A percentile compares a stretch with the other conserved stretches of the same genome.
phyloP scores from a whole-genome alignment of 2,888 invertebrate species.

The Trissonchulus sp. region DNA sequence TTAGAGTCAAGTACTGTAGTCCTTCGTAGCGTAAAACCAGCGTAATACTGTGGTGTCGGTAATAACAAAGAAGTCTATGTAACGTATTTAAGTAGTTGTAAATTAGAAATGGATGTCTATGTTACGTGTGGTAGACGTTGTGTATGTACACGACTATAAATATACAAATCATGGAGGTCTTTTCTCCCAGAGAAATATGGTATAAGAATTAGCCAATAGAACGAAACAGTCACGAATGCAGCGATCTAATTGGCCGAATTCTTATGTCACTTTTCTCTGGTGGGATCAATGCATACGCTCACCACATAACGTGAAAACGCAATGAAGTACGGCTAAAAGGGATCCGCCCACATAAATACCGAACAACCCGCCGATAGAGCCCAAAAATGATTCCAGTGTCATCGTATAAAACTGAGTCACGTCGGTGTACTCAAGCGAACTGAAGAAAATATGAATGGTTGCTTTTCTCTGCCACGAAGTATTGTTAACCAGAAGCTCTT shows the following conservation, averaged over 20 bases:
- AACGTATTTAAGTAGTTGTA: neutral
- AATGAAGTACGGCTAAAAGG: conserved; percentile 18
- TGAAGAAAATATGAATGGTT: conserved; percentile 25
- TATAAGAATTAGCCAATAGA: no score
- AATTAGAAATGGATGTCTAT: neutral
- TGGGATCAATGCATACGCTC: no score
- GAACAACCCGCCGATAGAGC: conserved; percentile 23
- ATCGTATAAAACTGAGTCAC: conserved; percentile 24
- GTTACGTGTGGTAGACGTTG: no score
- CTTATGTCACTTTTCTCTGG: neutral
- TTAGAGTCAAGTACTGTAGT: neutral
- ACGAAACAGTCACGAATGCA: no score
- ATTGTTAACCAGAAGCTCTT: neutral
- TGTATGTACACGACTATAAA: no score
- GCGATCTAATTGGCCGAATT: no score
- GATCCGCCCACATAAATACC: conserved; percentile 24
- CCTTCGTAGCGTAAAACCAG: no score
- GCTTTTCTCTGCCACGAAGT: neutral
- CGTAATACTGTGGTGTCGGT: no score
- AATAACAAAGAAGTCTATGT: no score
- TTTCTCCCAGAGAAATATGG: no score
- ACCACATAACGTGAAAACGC: conserved; percentile 17
- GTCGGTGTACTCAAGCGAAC: conserved; percentile 14
- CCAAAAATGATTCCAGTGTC: conserved; percentile 21
- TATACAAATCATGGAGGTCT: no score